These are phyloP conservation scores for Pterocles burchelli DNA, from an alignment of 2,113 vertebrate species.

Conservation along the genomic window DNA sequence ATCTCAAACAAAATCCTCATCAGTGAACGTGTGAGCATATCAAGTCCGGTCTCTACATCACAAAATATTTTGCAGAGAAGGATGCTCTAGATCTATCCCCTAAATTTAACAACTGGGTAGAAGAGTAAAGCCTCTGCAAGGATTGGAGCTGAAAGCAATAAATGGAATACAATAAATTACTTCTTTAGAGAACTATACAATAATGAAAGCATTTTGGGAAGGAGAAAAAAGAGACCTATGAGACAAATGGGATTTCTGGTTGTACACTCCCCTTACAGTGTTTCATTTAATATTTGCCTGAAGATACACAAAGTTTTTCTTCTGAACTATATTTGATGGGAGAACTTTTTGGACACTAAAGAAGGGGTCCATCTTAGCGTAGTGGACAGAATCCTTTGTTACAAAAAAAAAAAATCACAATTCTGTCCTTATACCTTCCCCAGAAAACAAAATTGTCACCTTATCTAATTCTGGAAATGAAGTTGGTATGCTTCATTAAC, in stretches of 20 bases:
- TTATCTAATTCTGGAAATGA: background rate
- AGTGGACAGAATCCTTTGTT: background rate
- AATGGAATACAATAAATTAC: background rate
- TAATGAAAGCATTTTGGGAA: background rate
- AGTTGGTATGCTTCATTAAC: background rate
- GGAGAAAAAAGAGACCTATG: too few relatives aligned
- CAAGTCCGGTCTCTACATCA: background rate
- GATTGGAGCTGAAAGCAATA: background rate
- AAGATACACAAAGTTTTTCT: background rate
- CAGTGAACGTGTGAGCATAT: background rate
- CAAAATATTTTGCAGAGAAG: background rate
- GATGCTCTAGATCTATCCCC: background rate
- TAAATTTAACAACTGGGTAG: background rate
- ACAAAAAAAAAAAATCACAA: background rate
- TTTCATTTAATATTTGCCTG: background rate
- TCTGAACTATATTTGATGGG: background rate
- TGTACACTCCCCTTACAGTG: background rate
- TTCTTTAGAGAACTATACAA: background rate
- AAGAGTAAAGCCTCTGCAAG: background rate
- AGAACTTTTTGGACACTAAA: background rate
- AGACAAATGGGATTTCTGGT: background rate
- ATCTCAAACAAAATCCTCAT: background rate
- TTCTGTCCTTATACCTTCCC: background rate
- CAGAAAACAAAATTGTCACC: background rate
- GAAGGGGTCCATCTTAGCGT: background rate